Conservation (phyloP, 53 echinoderm and acorn worm genomes). For the Paracentrotus lividus region DNA sequence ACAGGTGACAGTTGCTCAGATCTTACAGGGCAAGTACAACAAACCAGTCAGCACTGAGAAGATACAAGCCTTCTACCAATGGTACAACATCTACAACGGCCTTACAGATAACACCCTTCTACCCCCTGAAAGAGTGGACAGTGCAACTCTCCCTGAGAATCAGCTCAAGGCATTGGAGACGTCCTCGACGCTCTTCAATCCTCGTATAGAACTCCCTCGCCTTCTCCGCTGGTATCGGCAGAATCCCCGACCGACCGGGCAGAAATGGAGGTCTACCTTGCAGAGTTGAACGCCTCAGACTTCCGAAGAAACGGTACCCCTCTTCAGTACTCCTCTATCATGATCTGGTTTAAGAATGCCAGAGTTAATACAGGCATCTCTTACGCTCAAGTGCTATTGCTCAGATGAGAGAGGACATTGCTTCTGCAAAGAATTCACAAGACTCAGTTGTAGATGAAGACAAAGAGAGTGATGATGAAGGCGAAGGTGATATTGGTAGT, state of each 20-base stretch:
- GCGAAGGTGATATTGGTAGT: conserved; percentile 41
- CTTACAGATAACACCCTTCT: conserved; percentile 90
- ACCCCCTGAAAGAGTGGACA: conserved; percentile 86
- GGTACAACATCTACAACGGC: conserved; percentile 96
- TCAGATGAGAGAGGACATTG: conserved; percentile 64
- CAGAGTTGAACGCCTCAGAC: conserved; percentile 92
- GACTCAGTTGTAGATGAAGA: conserved; percentile 46
- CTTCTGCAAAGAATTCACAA: not conserved
- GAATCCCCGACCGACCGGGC: conserved; percentile 91
- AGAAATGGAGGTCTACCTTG: conserved; percentile 91
- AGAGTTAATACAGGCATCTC: conserved; percentile 90
- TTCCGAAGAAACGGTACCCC: conserved; percentile 86
- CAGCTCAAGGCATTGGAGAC: conserved; percentile 81
- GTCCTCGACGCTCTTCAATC: conserved; percentile 92
- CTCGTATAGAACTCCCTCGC: conserved; percentile 87
- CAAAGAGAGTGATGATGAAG: conserved; percentile 24
- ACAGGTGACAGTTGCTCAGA: conserved; percentile 86
- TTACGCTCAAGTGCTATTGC: conserved; percentile 68
- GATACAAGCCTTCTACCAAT: conserved; percentile 95
- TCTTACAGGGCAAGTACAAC: conserved; percentile 89
- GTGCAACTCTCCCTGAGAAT: conserved; percentile 67
- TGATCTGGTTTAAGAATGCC: conserved; percentile 99
- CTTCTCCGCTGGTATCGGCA: conserved; percentile 91
- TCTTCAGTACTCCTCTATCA: conserved; percentile 98
- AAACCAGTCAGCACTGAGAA: conserved; percentile 87